Evolutionary conservation across 2,113 vertebrate species (phyloP).

Genomic region (Pteronura brasiliensis): DNA sequence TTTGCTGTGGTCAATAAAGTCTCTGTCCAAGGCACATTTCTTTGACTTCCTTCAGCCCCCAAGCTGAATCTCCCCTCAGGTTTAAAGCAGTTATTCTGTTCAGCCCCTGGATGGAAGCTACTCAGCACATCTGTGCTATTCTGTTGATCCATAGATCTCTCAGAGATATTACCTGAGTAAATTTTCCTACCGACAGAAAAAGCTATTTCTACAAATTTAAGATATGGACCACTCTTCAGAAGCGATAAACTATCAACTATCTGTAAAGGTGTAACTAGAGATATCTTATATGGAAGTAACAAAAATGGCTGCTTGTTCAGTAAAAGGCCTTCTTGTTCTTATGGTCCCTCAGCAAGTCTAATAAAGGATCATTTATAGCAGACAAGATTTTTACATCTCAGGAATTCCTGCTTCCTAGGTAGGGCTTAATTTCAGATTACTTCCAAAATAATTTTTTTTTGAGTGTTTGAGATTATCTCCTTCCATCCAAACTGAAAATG

Average conservation of each 20-base stretch:
- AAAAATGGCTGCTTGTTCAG: not conserved
- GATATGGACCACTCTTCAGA: not conserved
- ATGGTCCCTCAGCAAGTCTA: not conserved
- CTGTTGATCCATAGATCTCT: not conserved
- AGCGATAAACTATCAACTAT: not conserved
- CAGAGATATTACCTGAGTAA: not conserved
- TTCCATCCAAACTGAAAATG: not conserved
- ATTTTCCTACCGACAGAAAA: not conserved
- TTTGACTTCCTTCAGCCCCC: not conserved
- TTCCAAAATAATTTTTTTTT: not conserved
- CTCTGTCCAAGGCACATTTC: not conserved
- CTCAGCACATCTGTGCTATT: not conserved
- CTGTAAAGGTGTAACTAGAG: not conserved
- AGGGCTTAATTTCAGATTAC: not conserved
- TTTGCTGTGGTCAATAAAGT: not conserved
- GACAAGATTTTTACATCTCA: not conserved
- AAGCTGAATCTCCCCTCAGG: not conserved
- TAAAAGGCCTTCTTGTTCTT: not conserved
- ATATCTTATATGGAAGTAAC: not conserved
- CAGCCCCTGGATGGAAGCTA: not conserved
- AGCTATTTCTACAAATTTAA: not conserved
- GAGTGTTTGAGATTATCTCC: not conserved
- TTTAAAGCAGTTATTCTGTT: not conserved
- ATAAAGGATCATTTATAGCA: not conserved
- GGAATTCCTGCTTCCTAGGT: constrained; percentile 1